Conservation (phyloP, 2,113 vertebrate genomes). For the Mellivora capensis region DNA sequence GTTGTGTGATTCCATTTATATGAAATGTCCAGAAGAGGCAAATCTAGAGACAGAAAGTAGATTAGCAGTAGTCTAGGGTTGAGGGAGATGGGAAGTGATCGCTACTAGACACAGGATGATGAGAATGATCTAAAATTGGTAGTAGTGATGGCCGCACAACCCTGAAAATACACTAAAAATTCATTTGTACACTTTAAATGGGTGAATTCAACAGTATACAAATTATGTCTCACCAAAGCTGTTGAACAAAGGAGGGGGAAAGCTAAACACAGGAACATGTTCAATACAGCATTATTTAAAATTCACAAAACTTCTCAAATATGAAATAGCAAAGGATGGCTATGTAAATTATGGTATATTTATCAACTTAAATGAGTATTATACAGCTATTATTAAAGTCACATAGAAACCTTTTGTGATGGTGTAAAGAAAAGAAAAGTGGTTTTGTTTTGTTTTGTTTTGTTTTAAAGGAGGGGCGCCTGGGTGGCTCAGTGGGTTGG, state of each 20-base stretch:
- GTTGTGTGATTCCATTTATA: not conserved
- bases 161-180: not conserved
- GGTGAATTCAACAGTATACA: not conserved
- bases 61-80: not conserved
- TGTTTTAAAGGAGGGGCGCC: no score
- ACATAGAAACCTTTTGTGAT: not conserved
- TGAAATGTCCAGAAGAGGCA: not conserved
- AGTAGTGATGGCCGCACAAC: not conserved
- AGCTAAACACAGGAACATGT: not conserved
- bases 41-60: not conserved
- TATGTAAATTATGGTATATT: not conserved
- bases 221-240: not conserved
- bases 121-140: not conserved
- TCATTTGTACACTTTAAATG: not conserved
- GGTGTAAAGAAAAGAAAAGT: not conserved
- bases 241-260: not conserved
- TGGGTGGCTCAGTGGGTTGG: no score
- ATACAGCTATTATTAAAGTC: not conserved
- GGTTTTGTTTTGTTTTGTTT: not conserved
- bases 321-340: not conserved
- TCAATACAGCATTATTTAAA: not conserved
- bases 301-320: constrained; percentile 28
- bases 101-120: not conserved
- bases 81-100: not conserved
- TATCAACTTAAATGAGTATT: not conserved